phyloP scores from a whole-genome alignment of 2,113 vertebrate genomes.

The Equus quagga region DNA sequence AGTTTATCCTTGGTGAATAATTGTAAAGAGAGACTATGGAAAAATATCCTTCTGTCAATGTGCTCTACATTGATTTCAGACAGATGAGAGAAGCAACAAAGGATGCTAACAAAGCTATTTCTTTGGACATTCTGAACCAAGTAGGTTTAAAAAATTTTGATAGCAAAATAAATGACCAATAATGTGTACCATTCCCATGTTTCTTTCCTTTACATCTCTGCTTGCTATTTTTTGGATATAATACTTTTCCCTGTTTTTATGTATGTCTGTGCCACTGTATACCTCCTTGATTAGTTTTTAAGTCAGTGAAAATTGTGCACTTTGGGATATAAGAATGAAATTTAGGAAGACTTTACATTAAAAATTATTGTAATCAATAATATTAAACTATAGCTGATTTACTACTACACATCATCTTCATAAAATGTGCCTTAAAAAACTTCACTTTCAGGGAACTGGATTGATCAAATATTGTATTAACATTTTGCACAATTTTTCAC shows the following conservation, averaged over 20 bases:
- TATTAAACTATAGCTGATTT: background rate
- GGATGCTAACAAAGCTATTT: conserved; percentile 63
- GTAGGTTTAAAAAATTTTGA: conserved; percentile 48
- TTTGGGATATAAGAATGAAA: background rate
- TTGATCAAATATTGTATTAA: background rate
- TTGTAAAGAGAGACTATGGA: background rate
- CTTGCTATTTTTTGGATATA: background rate
- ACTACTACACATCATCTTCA: background rate
- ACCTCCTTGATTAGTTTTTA: background rate
- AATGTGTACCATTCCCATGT: background rate
- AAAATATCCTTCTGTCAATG: conserved; percentile 34
- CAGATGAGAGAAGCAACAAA: conserved; percentile 52
- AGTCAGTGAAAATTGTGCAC: background rate
- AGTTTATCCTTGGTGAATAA: conserved; percentile 31
- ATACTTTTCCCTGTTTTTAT: background rate
- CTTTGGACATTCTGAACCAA: conserved; percentile 57
- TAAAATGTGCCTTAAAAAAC: background rate
- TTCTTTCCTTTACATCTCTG: background rate
- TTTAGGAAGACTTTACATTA: background rate
- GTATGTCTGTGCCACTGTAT: background rate
- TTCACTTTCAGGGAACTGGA: background rate
- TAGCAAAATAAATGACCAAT: background rate
- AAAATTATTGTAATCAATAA: background rate
- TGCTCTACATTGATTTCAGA: conserved; percentile 43
- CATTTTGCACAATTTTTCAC: background rate